Percentiles rank a stretch among this genome's conserved stretches.
phyloP scores from a whole-genome alignment of 2,888 invertebrate species.

The Orthosia incerta region DNA sequence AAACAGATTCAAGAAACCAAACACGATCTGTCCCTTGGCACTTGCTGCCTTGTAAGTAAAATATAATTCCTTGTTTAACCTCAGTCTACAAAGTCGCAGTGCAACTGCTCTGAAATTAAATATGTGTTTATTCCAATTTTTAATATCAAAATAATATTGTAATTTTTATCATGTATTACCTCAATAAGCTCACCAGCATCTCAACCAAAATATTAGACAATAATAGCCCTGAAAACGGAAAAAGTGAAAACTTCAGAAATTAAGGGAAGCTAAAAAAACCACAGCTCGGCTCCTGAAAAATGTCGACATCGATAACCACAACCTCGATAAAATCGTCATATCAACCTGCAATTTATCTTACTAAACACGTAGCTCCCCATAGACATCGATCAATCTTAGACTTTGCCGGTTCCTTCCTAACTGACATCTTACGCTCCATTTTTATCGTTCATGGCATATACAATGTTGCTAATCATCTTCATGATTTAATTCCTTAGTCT shows the following conservation, averaged over 20 bases:
- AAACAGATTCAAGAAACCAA: conserved; percentile 25
- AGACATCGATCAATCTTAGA: conserved; percentile 46
- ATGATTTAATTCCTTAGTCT: conserved; percentile 50
- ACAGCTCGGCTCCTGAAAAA: conserved; percentile 18
- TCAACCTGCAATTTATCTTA: conserved; percentile 42
- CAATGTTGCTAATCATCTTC: conserved; percentile 40
- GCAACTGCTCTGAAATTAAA: background rate
- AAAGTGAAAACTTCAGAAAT: too few species aligned
- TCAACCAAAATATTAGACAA: background rate
- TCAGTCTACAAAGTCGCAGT: background rate
- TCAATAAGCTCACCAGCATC: too few species aligned
- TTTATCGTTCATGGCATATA: conserved; percentile 20
- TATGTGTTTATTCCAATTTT: background rate
- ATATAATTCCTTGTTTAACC: conserved; percentile 9
- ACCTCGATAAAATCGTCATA: conserved; percentile 42
- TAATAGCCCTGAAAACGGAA: background rate
- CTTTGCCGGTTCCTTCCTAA: background rate
- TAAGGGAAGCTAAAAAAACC: background rate
- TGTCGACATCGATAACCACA: conserved; percentile 7
- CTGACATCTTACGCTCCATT: conserved; percentile 18
- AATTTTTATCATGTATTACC: too few species aligned
- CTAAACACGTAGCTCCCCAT: conserved; percentile 27
- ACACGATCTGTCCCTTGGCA: conserved; percentile 39
- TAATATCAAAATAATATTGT: too few species aligned
- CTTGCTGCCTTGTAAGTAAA: conserved; percentile 28